Percentiles rank a stretch among this genome's conserved stretches.
phyloP scores from a whole-genome alignment of 2,888 invertebrate genomes.

The Alentia gelatinosa region DNA sequence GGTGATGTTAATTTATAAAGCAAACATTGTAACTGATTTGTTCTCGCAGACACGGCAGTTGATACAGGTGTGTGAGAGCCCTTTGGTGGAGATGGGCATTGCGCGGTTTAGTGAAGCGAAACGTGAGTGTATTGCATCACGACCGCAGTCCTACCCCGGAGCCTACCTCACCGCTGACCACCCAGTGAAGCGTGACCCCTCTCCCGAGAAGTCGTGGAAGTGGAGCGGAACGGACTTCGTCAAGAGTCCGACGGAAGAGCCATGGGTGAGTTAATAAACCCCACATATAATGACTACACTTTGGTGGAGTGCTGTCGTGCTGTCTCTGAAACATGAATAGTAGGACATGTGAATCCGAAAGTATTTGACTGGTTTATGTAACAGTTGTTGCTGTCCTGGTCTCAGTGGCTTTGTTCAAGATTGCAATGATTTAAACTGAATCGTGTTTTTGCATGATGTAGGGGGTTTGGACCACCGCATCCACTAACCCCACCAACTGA shows the following conservation, averaged over 20 bases:
- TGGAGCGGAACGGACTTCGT: constrained; percentile 78
- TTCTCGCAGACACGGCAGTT: constrained; percentile 85
- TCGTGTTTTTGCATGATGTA: no score
- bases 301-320: no score
- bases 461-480: no score
- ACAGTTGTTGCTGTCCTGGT: no score
- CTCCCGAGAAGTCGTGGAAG: constrained; percentile 71
- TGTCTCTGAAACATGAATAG: no score
- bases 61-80: constrained; percentile 91
- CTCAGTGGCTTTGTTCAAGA: no score
- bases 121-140: neutral
- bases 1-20: no score
- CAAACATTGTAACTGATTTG: neutral
- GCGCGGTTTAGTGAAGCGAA: neutral
- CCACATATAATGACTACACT: no score
- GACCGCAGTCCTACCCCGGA: constrained; percentile 48
- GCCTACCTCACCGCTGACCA: neutral
- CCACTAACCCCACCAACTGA: no score
- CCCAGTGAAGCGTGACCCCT: neutral
- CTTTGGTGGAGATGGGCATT: constrained; percentile 91
- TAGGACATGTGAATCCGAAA: no score
- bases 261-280: constrained; percentile 85
- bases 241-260: constrained; percentile 83
- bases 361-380: no score
- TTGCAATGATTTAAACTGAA: no score